phyloP scores from a whole-genome alignment of 2,113 vertebrate species.

The Orthonyx spaldingii region DNA sequence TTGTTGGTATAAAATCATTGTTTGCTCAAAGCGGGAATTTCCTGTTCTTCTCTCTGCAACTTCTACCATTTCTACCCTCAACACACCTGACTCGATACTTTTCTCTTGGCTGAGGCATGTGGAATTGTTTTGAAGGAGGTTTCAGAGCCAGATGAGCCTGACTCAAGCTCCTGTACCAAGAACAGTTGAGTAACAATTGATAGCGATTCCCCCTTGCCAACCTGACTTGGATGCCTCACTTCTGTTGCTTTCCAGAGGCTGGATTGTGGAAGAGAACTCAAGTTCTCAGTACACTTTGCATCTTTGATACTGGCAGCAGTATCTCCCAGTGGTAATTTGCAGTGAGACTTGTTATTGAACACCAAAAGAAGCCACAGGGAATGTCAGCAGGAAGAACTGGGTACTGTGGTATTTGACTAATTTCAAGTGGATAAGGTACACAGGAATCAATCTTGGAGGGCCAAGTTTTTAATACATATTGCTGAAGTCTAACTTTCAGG shows the following conservation, averaged over 20 bases:
- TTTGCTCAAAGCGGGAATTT: neutral
- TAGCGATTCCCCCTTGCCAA: neutral
- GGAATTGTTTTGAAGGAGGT: neutral
- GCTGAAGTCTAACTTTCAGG: neutral
- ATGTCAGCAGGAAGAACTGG: neutral
- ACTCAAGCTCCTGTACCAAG: neutral
- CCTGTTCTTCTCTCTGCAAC: neutral
- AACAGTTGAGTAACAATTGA: neutral
- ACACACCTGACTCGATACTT: neutral
- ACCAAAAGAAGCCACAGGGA: neutral
- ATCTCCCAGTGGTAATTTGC: neutral
- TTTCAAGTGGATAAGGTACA: neutral
- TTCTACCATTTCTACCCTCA: neutral
- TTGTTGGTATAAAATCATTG: neutral
- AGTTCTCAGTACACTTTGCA: neutral
- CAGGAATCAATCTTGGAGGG: neutral
- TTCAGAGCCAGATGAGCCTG: neutral
- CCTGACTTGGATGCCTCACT: neutral
- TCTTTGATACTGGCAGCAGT: neutral
- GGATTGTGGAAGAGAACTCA: neutral
- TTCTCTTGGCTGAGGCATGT: neutral
- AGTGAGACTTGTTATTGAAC: neutral
- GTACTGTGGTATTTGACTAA: neutral
- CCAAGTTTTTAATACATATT: neutral
- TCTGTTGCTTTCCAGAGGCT: neutral